Conservation (phyloP, 2,113 vertebrate genomes). For the Athene noctua region DNA sequence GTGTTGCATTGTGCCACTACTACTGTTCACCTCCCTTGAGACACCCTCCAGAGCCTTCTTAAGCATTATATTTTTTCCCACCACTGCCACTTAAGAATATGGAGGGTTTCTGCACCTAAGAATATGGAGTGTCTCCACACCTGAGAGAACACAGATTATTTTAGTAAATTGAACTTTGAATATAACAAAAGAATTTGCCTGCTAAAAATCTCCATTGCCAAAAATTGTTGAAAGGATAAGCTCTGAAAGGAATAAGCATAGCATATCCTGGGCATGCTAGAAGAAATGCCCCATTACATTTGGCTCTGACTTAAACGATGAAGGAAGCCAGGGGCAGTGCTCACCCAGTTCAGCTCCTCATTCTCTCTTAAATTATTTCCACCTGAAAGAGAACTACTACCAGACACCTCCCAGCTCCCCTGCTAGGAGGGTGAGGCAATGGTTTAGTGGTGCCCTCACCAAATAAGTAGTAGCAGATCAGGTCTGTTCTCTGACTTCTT, state of each 20-base stretch:
- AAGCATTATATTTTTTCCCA: background rate
- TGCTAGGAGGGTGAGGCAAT: background rate
- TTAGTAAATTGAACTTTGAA: background rate
- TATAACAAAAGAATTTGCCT: background rate
- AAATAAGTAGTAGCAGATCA: background rate
- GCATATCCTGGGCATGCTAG: background rate
- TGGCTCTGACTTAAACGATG: background rate
- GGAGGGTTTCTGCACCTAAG: background rate
- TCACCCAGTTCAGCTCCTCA: background rate
- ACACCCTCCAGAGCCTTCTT: background rate
- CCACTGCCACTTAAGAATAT: background rate
- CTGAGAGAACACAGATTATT: background rate
- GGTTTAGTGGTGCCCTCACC: background rate
- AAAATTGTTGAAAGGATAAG: background rate
- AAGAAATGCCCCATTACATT: background rate
- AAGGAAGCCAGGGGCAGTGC: background rate
- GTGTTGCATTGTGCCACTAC: constrained; percentile 6
- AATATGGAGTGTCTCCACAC: background rate
- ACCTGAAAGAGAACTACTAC: background rate
- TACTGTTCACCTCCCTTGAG: background rate
- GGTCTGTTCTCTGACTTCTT: background rate
- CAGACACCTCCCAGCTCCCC: background rate
- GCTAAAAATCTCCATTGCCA: constrained; percentile 7
- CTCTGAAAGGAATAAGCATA: background rate
- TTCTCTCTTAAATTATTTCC: background rate